Evolutionary conservation across 2,113 vertebrate genomes (phyloP), one percentile per base, ranked within the genome.

Genomic region (Spizaetus ornatus): DNA sequence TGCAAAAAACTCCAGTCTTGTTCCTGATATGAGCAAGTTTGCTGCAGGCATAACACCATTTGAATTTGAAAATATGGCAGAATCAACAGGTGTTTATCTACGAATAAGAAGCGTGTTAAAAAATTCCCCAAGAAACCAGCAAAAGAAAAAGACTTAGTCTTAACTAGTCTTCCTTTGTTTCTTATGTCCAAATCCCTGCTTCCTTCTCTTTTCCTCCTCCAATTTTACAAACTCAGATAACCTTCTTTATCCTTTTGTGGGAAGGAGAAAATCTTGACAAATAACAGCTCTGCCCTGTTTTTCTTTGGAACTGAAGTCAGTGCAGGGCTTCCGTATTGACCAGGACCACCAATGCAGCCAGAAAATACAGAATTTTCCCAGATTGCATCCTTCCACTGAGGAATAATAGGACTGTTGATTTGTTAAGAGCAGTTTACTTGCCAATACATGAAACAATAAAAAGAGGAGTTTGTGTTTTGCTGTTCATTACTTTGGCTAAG

Each of bases 21-120:
- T 99, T 72, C 99, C 99, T 29, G 99, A 99, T 89, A 98, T 99
- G 96, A 99, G 99, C 97, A 99, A 98, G 92, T 99, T 99, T 91
- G 99, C 99, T 23, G 98, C 95, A 10, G 99, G 99, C 29, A 99
- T 99, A 23, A 98, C 99, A 34, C 99, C 99, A 0, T 99, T 99
- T 81, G 99, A 99, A 66, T 99, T 98, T 89, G 99, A 99, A 31
- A 99, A 99, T 47, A 99, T 99, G 96, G 99, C 99, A 6, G 99
- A 99, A 84, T 98, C 99, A 6, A 99, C 99, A 1, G 99, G 99
- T 29, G 98, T 99, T 82, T 99, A 99, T 93, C 98, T 99, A 48
- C 98, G 97, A 84, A 99, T 99, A 97, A 98, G 99, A 96, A 99
- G 96, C 56, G 96, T 99, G 82, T 97, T 99, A 59, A 99, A 99